phyloP scores from a whole-genome alignment of 2,888 invertebrate genomes.

The Caenorhabditis japonica region DNA sequence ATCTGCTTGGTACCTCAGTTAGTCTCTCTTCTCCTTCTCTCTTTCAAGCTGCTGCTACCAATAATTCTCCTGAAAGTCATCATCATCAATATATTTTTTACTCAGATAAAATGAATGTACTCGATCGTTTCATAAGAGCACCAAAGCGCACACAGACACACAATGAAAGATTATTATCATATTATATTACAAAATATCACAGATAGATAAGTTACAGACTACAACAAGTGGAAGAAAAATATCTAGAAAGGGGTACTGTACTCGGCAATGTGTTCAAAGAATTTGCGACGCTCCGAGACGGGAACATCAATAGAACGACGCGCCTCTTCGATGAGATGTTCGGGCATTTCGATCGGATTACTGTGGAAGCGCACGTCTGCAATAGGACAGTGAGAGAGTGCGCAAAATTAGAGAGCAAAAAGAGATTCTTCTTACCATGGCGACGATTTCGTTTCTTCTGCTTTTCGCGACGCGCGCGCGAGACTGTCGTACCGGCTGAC shows the following conservation, averaged over 20 bases:
- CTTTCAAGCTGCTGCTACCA: too few species aligned
- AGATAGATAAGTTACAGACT: conserved; percentile 36
- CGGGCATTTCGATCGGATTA: conserved; percentile 67
- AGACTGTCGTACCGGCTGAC: conserved; percentile 54
- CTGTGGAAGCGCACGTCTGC: conserved; percentile 74
- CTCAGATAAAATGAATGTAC: too few species aligned
- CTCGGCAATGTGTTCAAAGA: conserved; percentile 75
- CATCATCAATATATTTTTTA: too few species aligned
- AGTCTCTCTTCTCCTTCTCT: too few species aligned
- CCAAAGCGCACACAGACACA: conserved; percentile 15
- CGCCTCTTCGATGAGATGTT: conserved; percentile 57
- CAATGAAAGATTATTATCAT: conserved; percentile 8
- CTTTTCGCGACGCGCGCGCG: conserved; percentile 55
- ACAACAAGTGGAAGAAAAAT: too few species aligned
- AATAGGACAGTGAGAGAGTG: conserved; percentile 7
- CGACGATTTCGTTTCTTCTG: conserved; percentile 58
- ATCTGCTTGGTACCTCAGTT: too few species aligned
- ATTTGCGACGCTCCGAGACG: conserved; percentile 74
- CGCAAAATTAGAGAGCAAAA: background rate
- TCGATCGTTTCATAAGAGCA: conserved; percentile 44
- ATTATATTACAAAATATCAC: conserved; percentile 35
- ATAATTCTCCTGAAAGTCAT: too few species aligned
- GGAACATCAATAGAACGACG: conserved; percentile 67
- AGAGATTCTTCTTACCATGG: conserved; percentile 41
- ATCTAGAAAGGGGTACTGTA: conserved; percentile 72